Percentiles rank a stretch among this genome's conserved stretches.
Evolutionary conservation across 2,113 vertebrate genomes (phyloP).

Genomic region (Lophius piscatorius): DNA sequence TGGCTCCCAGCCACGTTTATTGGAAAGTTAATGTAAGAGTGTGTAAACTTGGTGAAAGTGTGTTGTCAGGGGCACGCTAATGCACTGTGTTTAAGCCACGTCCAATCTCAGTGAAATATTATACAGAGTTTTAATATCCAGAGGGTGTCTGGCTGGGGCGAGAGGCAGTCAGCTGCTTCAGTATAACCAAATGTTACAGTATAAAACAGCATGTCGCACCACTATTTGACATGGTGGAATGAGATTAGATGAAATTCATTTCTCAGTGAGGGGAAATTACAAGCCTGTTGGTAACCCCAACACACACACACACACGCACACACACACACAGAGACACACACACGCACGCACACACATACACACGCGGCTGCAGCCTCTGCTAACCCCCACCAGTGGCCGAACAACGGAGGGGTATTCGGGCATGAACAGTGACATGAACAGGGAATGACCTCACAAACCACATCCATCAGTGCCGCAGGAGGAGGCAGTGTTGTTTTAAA

Average conservation of each 20-base stretch:
- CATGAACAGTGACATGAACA: slow-evolving; percentile 77
- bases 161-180: slow-evolving; percentile 78
- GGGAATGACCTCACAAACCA: slow-evolving; percentile 73
- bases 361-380: slow-evolving; percentile 49
- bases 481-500: slow-evolving; percentile 70
- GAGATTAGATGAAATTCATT: slow-evolving; percentile 86
- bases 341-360: slow-evolving; percentile 12
- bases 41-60: slow-evolving; percentile 57
- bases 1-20: slow-evolving; percentile 34
- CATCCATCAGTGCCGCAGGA: slow-evolving; percentile 60
- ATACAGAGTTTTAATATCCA: slow-evolving; percentile 81
- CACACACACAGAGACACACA: slow-evolving; percentile 11
- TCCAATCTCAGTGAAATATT: slow-evolving; percentile 75
- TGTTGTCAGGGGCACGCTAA: slow-evolving; percentile 74
- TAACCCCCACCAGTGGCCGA: slow-evolving; percentile 61
- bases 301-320: slow-evolving; percentile 5
- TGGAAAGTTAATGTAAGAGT: slow-evolving; percentile 52
- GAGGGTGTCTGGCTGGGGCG: slow-evolving; percentile 75
- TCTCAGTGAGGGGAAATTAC: slow-evolving; percentile 85
- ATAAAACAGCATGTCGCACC: slow-evolving; percentile 81
- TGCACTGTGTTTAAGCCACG: slow-evolving; percentile 76
- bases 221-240: slow-evolving; percentile 84
- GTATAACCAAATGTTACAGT: slow-evolving; percentile 83
- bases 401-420: slow-evolving; percentile 72
- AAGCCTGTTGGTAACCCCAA: slow-evolving; percentile 69